A percentile compares a stretch with the other conserved stretches of the same genome.
phyloP scores from a whole-genome alignment of 2,113 vertebrate genomes.

The Noctilio leporinus region DNA sequence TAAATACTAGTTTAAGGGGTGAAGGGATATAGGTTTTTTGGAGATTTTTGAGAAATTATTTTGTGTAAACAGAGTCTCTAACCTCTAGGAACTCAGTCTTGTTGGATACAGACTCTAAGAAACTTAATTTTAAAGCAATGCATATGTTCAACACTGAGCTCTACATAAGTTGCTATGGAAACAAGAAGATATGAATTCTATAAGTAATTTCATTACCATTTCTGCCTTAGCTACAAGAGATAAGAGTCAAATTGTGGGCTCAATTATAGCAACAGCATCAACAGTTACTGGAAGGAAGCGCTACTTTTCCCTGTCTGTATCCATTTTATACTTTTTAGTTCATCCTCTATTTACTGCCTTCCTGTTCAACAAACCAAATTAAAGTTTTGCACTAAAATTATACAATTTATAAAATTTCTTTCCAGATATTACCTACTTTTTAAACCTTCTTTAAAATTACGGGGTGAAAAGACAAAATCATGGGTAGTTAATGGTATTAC shows the following conservation, averaged over 20 bases:
- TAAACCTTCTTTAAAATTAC: background rate
- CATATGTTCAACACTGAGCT: background rate
- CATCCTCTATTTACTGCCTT: background rate
- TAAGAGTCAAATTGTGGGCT: background rate
- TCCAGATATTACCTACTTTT: background rate
- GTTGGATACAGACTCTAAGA: background rate
- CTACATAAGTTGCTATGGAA: slow-evolving; percentile 40
- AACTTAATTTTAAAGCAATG: slow-evolving; percentile 37
- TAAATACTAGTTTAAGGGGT: background rate
- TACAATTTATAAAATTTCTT: background rate
- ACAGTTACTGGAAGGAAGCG: background rate
- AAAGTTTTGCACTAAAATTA: background rate
- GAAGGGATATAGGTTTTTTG: background rate
- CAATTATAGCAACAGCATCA: background rate
- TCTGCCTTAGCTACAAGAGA: slow-evolving; percentile 8
- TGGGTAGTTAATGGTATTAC: background rate
- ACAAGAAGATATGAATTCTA: slow-evolving; percentile 35
- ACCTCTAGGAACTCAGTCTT: background rate
- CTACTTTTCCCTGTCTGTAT: background rate
- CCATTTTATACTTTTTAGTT: background rate
- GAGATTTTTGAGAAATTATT: background rate
- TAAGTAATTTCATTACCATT: slow-evolving; percentile 53
- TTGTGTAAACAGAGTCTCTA: background rate
- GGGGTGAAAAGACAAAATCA: background rate
- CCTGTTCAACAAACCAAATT: background rate